Conservation (phyloP, 2,797 vertebrate species). For the Pantherophis vulpinus region DNA sequence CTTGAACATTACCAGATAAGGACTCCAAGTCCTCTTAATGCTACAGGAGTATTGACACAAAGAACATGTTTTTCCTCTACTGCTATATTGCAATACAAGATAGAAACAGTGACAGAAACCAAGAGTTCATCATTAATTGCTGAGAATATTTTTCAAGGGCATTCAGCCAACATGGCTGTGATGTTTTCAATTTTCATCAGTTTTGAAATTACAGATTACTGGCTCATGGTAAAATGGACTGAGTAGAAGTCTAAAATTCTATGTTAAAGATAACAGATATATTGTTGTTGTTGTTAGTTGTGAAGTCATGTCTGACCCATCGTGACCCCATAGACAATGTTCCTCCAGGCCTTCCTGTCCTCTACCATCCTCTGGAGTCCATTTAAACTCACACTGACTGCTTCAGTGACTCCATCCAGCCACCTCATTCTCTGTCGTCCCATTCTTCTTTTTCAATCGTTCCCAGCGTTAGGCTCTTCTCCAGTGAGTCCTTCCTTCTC, state of each 20-base stretch:
- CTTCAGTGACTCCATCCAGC: too few species aligned
- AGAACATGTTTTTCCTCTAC: conserved; percentile 55
- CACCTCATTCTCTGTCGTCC: too few species aligned
- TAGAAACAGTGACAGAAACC: conserved; percentile 48
- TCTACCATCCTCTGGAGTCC: too few species aligned
- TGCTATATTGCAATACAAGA: conserved; percentile 48
- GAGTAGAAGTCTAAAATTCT: background rate
- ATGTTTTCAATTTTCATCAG: background rate
- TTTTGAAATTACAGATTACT: conserved; percentile 15
- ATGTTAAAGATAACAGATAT: background rate
- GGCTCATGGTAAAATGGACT: background rate
- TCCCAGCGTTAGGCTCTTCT: too few species aligned
- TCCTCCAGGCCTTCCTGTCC: too few species aligned
- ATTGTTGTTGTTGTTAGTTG: background rate
- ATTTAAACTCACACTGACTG: too few species aligned
- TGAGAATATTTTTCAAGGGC: conserved; percentile 34
- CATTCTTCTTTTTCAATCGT: too few species aligned
- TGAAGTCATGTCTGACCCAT: too few species aligned
- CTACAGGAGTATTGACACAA: conserved; percentile 64
- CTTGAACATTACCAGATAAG: conserved; percentile 59
- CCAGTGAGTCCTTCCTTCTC: too few species aligned
- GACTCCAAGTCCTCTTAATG: conserved; percentile 43
- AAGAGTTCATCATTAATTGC: conserved; percentile 53
- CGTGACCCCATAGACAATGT: too few species aligned
- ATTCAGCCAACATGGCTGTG: conserved; percentile 21